Percentiles rank a stretch among this genome's conserved stretches.
Conservation (phyloP, 2,797 vertebrate genomes). For the Eulemur coronatus region DNA sequence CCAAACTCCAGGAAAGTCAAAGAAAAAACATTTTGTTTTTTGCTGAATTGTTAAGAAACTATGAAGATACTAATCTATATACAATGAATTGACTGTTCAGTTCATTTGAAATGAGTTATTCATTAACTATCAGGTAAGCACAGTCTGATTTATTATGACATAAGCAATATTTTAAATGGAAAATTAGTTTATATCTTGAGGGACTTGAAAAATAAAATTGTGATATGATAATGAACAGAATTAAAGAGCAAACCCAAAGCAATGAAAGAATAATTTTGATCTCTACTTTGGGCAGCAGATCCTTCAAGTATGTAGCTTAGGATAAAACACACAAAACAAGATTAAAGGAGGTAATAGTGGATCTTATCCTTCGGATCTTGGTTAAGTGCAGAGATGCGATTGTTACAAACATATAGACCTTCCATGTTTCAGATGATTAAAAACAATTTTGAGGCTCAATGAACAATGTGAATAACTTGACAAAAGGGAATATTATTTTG, state of each 20-base stretch:
- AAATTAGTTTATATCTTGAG: not conserved
- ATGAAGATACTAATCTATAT: not conserved
- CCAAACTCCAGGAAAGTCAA: not conserved
- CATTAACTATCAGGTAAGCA: not conserved
- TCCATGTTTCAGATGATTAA: constrained; percentile 79
- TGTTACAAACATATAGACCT: constrained; percentile 62
- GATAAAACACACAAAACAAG: not conserved
- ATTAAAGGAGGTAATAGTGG: constrained; percentile 58
- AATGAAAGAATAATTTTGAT: not conserved
- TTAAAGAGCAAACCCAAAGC: not conserved
- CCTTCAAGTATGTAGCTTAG: not conserved
- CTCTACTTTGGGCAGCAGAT: not conserved
- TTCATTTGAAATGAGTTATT: not conserved
- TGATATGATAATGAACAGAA: not conserved
- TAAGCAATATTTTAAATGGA: not conserved
- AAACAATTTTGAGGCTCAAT: constrained; percentile 82
- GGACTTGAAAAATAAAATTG: not conserved
- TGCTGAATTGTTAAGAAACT: constrained; percentile 18
- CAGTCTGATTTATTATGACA: not conserved
- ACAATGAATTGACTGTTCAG: not conserved
- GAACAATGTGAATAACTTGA: constrained; percentile 71
- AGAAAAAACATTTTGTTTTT: not conserved
- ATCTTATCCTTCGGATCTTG: constrained; percentile 59
- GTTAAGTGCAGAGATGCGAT: constrained; percentile 67
- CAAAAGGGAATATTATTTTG: constrained; percentile 81